Conservation (phyloP, 2,888 invertebrate genomes). For the Sisyra nigra region DNA sequence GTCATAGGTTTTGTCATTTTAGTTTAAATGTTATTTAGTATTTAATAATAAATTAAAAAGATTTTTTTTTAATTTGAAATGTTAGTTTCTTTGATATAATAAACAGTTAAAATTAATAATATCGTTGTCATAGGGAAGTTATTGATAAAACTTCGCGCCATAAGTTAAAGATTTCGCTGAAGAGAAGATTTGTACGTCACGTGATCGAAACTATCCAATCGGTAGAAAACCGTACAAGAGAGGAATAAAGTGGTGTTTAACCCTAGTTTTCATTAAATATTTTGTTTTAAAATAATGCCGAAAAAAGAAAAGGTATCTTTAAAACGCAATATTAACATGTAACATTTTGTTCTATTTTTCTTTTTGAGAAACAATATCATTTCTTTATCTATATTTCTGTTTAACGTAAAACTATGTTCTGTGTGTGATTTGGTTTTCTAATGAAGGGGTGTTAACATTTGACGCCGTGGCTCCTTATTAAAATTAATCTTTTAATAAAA, state of each 20-base stretch:
- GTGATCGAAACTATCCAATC: constrained; percentile 19
- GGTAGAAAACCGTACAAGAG: constrained; percentile 16
- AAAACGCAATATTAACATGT: neutral
- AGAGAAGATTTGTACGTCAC: constrained; percentile 14
- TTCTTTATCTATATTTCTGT: neutral
- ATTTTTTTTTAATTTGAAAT: too few species aligned
- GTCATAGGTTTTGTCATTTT: constrained; percentile 50
- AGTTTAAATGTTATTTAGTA: neutral
- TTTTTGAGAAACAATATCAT: neutral
- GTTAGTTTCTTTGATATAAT: too few species aligned
- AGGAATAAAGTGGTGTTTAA: constrained; percentile 17
- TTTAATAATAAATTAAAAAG: too few species aligned
- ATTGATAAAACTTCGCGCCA: neutral
- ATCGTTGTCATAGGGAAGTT: neutral
- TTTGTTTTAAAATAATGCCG: constrained; percentile 19
- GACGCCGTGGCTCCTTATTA: constrained; percentile 24
- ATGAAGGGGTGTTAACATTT: constrained; percentile 13
- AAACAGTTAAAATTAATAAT: too few species aligned
- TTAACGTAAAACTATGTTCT: neutral
- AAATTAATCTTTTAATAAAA: too few species aligned
- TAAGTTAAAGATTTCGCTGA: constrained; percentile 6
- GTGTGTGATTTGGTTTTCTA: constrained; percentile 16
- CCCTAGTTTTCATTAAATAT: constrained; percentile 13
- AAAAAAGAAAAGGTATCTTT: constrained; percentile 27
- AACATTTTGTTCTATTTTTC: constrained; percentile 1